A percentile compares a stretch with the other conserved stretches of the same genome.
These are phyloP conservation scores for Chaetogeoica ovagalla DNA, from an alignment of 2,888 invertebrate species.

Conservation along the genomic window DNA sequence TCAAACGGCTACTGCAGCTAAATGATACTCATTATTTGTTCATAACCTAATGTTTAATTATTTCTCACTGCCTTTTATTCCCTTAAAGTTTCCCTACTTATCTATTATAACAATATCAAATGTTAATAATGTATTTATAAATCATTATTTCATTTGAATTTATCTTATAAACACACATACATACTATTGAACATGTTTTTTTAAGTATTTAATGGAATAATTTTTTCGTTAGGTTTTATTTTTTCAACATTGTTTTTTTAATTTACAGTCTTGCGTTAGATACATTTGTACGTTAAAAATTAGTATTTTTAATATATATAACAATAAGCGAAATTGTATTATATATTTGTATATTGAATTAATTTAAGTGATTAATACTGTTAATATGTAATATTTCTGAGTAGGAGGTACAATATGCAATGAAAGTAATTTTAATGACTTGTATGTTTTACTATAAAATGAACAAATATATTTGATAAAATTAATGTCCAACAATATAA, in stretches of 20 bases:
- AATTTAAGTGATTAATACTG: constrained; percentile 16
- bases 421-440: background rate
- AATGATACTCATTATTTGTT: constrained; percentile 28
- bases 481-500: background rate
- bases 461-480: constrained; percentile 17
- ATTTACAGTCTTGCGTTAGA: constrained; percentile 25
- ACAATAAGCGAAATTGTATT: constrained; percentile 21
- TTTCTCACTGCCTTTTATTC: constrained; percentile 43
- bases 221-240: constrained; percentile 25
- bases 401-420: background rate
- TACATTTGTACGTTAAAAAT: constrained; percentile 34
- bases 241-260: constrained; percentile 28
- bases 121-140: background rate
- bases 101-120: constrained; percentile 25
- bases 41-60: constrained; percentile 16
- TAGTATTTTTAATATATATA: constrained; percentile 34
- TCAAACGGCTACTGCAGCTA: constrained; percentile 44
- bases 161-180: constrained; percentile 6
- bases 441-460: background rate
- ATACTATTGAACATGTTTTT: background rate
- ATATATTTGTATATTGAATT: constrained; percentile 28
- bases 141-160: constrained; percentile 11
- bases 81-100: constrained; percentile 36
- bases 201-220: constrained; percentile 8
- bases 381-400: constrained; percentile 30